Base-by-base conservation (phyloP, 1,140 invertebrate species). In the Ectropis grisescens region DNA sequence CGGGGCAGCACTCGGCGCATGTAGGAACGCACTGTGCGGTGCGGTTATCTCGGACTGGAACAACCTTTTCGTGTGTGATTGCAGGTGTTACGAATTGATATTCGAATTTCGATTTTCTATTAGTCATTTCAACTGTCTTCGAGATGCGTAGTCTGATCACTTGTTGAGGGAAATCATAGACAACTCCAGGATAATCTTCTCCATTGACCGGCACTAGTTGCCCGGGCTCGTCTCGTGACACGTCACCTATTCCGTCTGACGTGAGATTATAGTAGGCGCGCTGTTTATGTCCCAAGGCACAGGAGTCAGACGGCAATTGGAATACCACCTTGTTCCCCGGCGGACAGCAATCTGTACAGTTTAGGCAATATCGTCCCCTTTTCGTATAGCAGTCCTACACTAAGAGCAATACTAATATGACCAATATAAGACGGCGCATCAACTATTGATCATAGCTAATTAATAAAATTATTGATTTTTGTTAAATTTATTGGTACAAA, bases 271-370 rank as follows among this genome's bases (percentile, higher is more conserved):
- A 75, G 43, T 78, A 62, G 4, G 67, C 51, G 12, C 68, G 59
- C 37, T 78, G 68, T 29, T 65, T 72, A 41, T 80, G 75, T 19
- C 56, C 55, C 34, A 44, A 45, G 4, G 55, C 58, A 40, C 75
- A 80, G 27, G 58, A 47, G 35, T 74, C 68, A 33, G 48, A 48
- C 10, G 74, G 71, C 39, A 79, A 52, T 70, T 79, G 65, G 37
- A 79, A 79, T 45, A 76, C 42, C 28, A 79, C 60, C 53, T 70
- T 75, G 51, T 79, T 79, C 42, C 74, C 74, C 48, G 71, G 41
- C 13, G 70, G 74, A 41, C 74, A 79, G 70, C 70, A 79, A 74
- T 75, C 69, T 75, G 67, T 36, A 58, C 50, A 72, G 67, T 51
- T 54, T 57, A 26, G 40, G n/a, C n/a, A n/a, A n/a, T n/a, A n/a